Evolutionary conservation across 2,888 invertebrate genomes (phyloP), one percentile per base, ranked within the genome.

Genomic region (Epistrophella euchroma): DNA sequence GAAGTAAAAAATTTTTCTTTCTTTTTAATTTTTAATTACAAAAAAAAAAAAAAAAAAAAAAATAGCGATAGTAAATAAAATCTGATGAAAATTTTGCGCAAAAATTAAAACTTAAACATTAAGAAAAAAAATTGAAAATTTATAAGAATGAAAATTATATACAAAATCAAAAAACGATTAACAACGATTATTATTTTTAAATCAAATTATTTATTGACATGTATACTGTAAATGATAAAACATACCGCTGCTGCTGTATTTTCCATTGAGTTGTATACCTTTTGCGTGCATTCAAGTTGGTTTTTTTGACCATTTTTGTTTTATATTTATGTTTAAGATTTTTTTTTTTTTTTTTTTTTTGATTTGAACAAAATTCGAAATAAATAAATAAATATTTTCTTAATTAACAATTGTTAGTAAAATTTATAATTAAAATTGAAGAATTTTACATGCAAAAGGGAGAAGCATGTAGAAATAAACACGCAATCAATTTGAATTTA

Each of bases 221-320:
- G 60, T 75, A 88, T 52, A 40, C 64, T 78, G 68, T 73, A 76
- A 74, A 81, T 80, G 72, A 81, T 79, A 82, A 88, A 92, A 94
- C 94, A 92, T 94, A 94, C 94, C 94, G 92, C 93, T 90, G 93
- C 91, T 90, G 93, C 91, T 90, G 93, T 93, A 91, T 93, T 94
- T 92, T 94, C 95, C 94, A 95, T 94, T 90, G 95, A 95, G 94
- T 95, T 95, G 94, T 95, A 95, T 92, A 94, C 94, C 94, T 94
- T 91, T 91, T 82, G 56, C 62, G 82, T 79, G 76, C 80, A 83
- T 88, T 75, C 80, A 88, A 74, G 77, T 62, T 87, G 75, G 83
- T 32, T 60, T 73, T 79, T 68, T 78, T 90, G 88, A 84, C 75
- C 88, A 86, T 88, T 82, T 82, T 66, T 58, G 58, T 81, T 81